These are phyloP conservation scores for Anthoptus insignis DNA, from an alignment of 2,888 invertebrate species.

Conservation along the genomic window DNA sequence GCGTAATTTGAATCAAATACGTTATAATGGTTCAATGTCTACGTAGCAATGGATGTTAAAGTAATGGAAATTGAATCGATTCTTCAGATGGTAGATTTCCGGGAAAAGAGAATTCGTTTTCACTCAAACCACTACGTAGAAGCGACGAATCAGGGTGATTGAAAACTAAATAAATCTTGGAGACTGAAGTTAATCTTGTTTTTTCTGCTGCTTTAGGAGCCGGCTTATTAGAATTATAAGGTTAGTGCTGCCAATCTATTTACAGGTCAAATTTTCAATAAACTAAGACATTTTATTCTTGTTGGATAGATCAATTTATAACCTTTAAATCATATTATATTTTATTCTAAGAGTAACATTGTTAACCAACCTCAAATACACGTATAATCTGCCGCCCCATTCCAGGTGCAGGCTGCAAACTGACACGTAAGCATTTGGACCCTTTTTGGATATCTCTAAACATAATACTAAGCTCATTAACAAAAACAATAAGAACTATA, in stretches of 20 bases:
- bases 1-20: background rate
- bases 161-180: conserved; percentile 38
- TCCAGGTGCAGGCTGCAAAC: too few species aligned
- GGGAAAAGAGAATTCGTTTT: conserved; percentile 21
- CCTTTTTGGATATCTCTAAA: too few species aligned
- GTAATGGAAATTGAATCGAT: background rate
- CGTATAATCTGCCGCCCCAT: too few species aligned
- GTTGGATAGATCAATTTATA: too few species aligned
- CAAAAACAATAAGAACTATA: too few species aligned
- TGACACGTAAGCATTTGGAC: too few species aligned
- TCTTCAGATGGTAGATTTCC: background rate
- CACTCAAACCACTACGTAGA: conserved; percentile 33
- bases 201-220: conserved; percentile 17
- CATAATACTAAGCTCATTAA: too few species aligned
- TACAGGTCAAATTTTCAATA: background rate
- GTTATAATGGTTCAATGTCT: background rate
- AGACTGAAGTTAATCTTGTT: conserved; percentile 28
- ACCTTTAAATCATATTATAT: too few species aligned
- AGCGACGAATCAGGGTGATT: conserved; percentile 34
- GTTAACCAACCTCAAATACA: too few species aligned
- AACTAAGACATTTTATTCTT: too few species aligned
- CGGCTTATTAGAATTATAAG: conserved; percentile 21
- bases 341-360: too few species aligned
- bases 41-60: conserved; percentile 9
- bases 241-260: conserved; percentile 1